Base-by-base conservation (phyloP, 2,113 vertebrate species). In the Saguinus imperator region DNA sequence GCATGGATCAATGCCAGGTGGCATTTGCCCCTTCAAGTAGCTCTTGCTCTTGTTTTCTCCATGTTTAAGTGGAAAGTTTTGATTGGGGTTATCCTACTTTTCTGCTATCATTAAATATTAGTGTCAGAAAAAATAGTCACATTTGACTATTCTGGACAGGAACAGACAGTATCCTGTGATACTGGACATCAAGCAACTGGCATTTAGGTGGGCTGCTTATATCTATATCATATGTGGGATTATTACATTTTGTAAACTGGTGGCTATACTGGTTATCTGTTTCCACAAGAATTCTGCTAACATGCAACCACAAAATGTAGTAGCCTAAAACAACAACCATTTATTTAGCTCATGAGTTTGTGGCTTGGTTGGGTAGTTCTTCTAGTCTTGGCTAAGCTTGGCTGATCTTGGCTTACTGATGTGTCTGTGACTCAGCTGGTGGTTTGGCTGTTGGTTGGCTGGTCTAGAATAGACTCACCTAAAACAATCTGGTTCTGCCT, bases 261-360 rank as follows among this genome's bases (percentile, higher is more conserved):
- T 88, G 76, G 40, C 76, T 94, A 50, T 95, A 40, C 70, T 96
- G 95, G 87, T 96, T 92, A 88, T 97, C 84, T 97, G 13, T 79
- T 97, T 92, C 94, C 96, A 94, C 90, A 97, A 94, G 91, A 97
- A 98, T 95, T 87, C 61, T 97, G 82, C 87, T 97, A 96, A 95
- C 81, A 95, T 68, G 81, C 40, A 95, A 94, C 96, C 94, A 90
- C 90, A 94, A 95, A 95, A 92, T 92, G 72, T 85, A 95, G 90
- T 92, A 97, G 88, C 85, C 95, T 95, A 94, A 97, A 95, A 95
- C 76, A 94, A 97, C 76, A 75, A 89, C 48, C 77, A n/a, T 91
- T 96, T 95, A 77, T 85, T 97, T 96, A 96, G 90, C 88, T 96
- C 89, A 72, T 94, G 81, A 94, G 72, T 92, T 89, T 97, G 95